Percentiles rank a stretch among this genome's conserved stretches.
Conservation (phyloP, 2,113 vertebrate genomes). For the Ariopsis seemanni region DNA sequence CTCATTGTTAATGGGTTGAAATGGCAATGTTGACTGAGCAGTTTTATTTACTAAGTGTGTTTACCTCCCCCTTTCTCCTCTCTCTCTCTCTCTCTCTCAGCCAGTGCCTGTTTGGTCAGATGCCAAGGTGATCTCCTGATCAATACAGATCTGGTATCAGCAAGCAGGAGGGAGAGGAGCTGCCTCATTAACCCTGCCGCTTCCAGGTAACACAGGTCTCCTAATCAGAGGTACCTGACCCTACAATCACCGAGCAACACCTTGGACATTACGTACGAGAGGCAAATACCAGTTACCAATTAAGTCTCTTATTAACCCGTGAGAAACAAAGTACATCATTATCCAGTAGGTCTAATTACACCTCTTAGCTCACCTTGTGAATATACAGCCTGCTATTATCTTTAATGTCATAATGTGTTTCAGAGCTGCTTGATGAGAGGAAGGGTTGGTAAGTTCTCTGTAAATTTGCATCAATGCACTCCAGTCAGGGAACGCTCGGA, state of each 20-base stretch:
- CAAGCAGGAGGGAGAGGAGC: slow-evolving; percentile 59
- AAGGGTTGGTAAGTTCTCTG: neutral
- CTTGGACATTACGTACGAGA: slow-evolving; percentile 14
- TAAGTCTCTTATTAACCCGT: slow-evolving; percentile 36
- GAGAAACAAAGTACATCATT: slow-evolving; percentile 11
- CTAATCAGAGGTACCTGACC: slow-evolving; percentile 39
- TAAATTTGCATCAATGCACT: slow-evolving; percentile 28
- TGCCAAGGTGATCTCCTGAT: slow-evolving; percentile 73
- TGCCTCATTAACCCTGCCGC: slow-evolving; percentile 45
- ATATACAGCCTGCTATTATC: slow-evolving; percentile 7
- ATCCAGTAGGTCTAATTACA: slow-evolving; percentile 19
- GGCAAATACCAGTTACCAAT: slow-evolving; percentile 35
- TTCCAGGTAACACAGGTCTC: slow-evolving; percentile 46
- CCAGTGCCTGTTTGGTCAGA: slow-evolving; percentile 69
- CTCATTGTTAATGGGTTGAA: slow-evolving; percentile 71
- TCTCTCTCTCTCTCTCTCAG: slow-evolving; percentile 48
- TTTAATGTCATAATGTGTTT: slow-evolving; percentile 25
- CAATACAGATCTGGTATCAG: slow-evolving; percentile 72
- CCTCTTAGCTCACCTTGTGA: slow-evolving; percentile 15
- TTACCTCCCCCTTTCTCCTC: slow-evolving; percentile 64
- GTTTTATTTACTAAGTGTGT: slow-evolving; percentile 75
- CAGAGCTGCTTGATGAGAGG: slow-evolving; percentile 14
- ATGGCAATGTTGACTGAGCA: slow-evolving; percentile 72
- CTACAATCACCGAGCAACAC: slow-evolving; percentile 38
- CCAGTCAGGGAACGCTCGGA: slow-evolving; percentile 12